Conservation (phyloP, 2,113 vertebrate species). For the Morone saxatilis region DNA sequence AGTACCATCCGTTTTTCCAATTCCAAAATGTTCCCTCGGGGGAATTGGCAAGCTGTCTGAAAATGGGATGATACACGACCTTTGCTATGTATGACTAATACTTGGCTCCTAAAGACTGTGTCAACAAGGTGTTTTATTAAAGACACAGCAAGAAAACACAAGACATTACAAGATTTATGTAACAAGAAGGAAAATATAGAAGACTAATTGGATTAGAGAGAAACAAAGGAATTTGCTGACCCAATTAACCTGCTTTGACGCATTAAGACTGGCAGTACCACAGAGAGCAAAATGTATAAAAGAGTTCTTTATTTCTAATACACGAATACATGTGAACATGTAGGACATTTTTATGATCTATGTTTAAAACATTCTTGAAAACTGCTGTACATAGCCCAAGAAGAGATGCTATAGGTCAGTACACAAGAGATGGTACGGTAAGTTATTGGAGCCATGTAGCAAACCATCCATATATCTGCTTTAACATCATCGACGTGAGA, state of each 20-base stretch:
- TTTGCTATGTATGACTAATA: constrained; percentile 79
- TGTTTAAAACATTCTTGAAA: constrained; percentile 71
- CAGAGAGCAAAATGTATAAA: constrained; percentile 61
- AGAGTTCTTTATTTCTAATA: constrained; percentile 84
- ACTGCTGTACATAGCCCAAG: constrained; percentile 71
- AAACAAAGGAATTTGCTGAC: constrained; percentile 51
- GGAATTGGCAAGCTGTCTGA: constrained; percentile 68
- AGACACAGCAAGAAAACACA: constrained; percentile 58
- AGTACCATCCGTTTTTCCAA: constrained; percentile 60
- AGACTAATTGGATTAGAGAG: constrained; percentile 57
- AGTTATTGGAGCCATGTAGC: constrained; percentile 65
- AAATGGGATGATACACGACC: constrained; percentile 73
- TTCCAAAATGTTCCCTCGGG: constrained; percentile 61
- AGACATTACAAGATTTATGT: constrained; percentile 60
- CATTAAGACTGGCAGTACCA: constrained; percentile 29
- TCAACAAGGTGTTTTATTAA: constrained; percentile 76
- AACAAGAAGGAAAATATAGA: constrained; percentile 38
- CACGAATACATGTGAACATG: constrained; percentile 65
- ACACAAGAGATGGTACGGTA: constrained; percentile 69
- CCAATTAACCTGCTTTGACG: constrained; percentile 40
- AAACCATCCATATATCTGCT: constrained; percentile 69
- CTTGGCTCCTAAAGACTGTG: constrained; percentile 65
- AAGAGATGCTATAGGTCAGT: constrained; percentile 60
- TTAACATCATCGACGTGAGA: constrained; percentile 64
- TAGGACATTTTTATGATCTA: constrained; percentile 61